These are phyloP conservation scores for Percina caprodes DNA, from an alignment of 2,113 vertebrate species.

Conservation along the genomic window DNA sequence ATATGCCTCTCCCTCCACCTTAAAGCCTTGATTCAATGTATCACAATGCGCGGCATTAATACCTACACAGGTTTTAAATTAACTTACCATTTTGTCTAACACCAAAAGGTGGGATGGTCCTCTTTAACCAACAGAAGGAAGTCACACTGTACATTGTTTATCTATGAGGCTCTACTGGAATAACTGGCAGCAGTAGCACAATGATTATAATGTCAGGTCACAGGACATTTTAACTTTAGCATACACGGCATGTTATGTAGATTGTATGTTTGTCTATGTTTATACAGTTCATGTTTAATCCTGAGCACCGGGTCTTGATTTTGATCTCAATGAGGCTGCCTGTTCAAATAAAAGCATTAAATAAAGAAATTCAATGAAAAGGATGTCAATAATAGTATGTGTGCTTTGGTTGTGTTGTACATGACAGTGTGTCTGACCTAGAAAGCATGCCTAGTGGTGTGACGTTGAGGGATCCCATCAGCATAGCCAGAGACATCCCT, in stretches of 20 bases:
- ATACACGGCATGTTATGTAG: background rate
- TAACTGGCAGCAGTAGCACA: background rate
- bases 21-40: background rate
- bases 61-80: background rate
- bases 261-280: background rate
- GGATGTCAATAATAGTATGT: background rate
- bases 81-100: background rate
- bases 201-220: conserved; percentile 5
- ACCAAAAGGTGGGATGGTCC: background rate
- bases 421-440: conserved; percentile 85
- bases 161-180: background rate
- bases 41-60: background rate
- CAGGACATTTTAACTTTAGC: conserved; percentile 1
- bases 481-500: conserved; percentile 99
- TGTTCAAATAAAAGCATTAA: background rate
- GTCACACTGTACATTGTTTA: background rate
- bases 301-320: background rate
- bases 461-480: conserved; percentile 99
- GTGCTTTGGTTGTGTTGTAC: background rate
- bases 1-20: background rate
- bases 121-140: conserved; percentile 14
- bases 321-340: background rate
- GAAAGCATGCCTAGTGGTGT: conserved; percentile 99
- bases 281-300: background rate
- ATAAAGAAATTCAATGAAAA: background rate